phyloP scores from a whole-genome alignment of 2,113 vertebrate species.

The Indicator indicator region DNA sequence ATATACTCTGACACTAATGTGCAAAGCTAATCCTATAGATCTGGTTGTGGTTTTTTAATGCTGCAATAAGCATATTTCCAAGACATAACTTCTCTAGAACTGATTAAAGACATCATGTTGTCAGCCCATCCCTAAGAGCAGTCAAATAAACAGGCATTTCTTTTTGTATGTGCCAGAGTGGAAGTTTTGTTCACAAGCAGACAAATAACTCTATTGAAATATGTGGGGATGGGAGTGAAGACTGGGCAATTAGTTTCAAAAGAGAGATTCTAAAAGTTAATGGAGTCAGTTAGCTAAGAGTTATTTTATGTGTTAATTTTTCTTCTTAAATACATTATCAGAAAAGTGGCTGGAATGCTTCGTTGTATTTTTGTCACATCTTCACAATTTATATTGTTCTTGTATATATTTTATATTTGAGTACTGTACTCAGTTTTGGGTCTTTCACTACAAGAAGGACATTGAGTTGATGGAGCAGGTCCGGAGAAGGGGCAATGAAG shows the following conservation, averaged over 20 bases:
- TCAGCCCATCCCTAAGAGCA: background rate
- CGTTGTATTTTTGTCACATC: background rate
- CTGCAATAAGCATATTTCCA: background rate
- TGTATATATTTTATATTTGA: background rate
- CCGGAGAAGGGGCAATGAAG: no score
- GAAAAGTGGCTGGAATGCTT: background rate
- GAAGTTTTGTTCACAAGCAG: background rate
- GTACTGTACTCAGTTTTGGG: background rate
- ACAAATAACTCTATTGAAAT: background rate
- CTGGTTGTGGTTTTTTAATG: background rate
- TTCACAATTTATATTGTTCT: background rate
- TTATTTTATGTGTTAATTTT: background rate
- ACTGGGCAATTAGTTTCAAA: background rate
- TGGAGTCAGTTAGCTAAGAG: background rate
- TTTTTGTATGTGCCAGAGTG: background rate
- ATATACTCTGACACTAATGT: background rate
- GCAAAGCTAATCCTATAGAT: background rate
- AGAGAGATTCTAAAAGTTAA: background rate
- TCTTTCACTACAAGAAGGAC: no score
- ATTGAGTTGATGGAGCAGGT: no score
- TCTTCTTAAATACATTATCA: background rate
- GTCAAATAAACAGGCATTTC: background rate
- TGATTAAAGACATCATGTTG: background rate
- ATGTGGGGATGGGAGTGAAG: background rate
- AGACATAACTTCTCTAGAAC: background rate